These are phyloP conservation scores for Cataglyphis livida DNA, from an alignment of 2,888 invertebrate genomes.

Conservation along the genomic window DNA sequence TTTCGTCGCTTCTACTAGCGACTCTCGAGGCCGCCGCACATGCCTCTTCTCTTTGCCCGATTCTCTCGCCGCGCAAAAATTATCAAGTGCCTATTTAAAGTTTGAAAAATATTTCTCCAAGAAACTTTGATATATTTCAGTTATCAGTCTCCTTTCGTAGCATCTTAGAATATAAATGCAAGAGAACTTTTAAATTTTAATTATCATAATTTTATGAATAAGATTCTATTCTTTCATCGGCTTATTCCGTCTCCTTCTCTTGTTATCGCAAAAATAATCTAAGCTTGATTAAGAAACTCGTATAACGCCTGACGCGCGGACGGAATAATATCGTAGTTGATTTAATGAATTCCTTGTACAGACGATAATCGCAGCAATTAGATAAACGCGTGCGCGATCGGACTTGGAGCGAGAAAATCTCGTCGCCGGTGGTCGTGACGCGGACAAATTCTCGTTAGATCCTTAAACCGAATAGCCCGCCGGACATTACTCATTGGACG, in stretches of 20 bases:
- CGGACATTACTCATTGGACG: slow-evolving; percentile 60
- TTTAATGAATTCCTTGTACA: slow-evolving; percentile 49
- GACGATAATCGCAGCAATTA: slow-evolving; percentile 41
- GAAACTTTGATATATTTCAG: neutral
- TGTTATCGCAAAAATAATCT: slow-evolving; percentile 10
- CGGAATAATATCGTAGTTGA: slow-evolving; percentile 11
- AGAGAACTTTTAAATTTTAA: neutral
- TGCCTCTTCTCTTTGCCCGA: neutral
- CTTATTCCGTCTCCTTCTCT: neutral
- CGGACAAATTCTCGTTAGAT: slow-evolving; percentile 66
- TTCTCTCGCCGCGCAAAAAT: slow-evolving; percentile 1
- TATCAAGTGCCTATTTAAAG: slow-evolving; percentile 7
- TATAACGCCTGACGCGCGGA: neutral
- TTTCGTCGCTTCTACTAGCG: slow-evolving; percentile 23
- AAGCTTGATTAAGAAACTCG: slow-evolving; percentile 7
- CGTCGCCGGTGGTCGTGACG: slow-evolving; percentile 47
- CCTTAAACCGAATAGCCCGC: slow-evolving; percentile 49
- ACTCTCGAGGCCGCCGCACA: slow-evolving; percentile 4
- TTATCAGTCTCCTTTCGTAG: too few relatives aligned
- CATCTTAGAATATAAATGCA: neutral
- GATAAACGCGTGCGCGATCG: slow-evolving; percentile 37
- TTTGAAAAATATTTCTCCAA: neutral
- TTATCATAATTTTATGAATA: neutral
- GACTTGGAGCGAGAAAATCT: slow-evolving; percentile 6
- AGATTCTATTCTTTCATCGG: neutral